phyloP scores from a whole-genome alignment of 2,797 vertebrate genomes.

The Pseudochaenichthys georgianus region DNA sequence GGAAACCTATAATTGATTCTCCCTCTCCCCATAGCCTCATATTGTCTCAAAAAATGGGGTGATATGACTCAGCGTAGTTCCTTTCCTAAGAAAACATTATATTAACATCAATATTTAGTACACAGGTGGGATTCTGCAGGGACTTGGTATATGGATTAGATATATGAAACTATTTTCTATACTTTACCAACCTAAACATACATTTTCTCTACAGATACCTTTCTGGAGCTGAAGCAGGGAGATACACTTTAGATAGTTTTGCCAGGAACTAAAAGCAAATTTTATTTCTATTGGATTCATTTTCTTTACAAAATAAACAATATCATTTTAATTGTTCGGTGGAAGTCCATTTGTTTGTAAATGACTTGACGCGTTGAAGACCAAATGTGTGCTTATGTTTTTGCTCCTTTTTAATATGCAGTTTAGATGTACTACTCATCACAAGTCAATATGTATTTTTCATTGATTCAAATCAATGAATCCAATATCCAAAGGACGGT shows the following conservation, averaged over 20 bases:
- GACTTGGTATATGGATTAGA: neutral
- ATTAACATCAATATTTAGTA: neutral
- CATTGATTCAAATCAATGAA: neutral
- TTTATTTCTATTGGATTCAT: neutral
- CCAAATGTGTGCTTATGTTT: neutral
- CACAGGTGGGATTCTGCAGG: neutral
- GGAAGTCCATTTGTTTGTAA: neutral
- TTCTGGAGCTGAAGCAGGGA: neutral
- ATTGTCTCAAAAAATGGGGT: neutral
- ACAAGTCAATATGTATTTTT: too few species aligned
- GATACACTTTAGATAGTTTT: neutral
- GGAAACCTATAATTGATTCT: too few species aligned
- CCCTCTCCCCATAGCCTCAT: too few species aligned
- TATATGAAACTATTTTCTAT: neutral
- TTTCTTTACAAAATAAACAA: neutral
- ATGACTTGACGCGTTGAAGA: neutral
- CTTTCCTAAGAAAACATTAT: too few species aligned
- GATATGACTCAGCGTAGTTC: neutral
- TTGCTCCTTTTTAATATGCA: neutral
- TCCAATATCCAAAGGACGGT: neutral
- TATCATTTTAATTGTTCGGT: neutral
- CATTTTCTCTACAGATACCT: neutral
- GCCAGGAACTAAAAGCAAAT: neutral
- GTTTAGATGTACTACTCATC: neutral
- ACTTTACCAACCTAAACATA: neutral